phyloP scores from a whole-genome alignment of 2,797 vertebrate species.

The Lophotriccus pileatus region DNA sequence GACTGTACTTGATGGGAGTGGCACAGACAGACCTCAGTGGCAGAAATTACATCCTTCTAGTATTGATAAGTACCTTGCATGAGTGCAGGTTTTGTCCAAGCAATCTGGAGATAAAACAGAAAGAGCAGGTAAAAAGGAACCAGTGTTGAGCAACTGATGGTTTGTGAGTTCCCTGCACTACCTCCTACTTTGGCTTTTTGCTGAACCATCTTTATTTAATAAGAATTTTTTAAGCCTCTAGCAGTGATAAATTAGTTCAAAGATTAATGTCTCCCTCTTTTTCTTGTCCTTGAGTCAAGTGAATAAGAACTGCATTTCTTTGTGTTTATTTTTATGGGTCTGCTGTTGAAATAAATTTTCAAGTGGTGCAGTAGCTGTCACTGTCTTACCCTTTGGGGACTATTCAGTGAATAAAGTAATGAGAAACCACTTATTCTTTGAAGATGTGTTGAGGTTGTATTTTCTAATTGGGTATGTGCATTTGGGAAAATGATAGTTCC shows the following conservation, averaged over 20 bases:
- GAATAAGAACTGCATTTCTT: background rate
- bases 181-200: background rate
- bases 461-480: background rate
- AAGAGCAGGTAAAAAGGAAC: background rate
- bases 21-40: background rate
- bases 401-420: background rate
- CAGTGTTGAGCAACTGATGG: background rate
- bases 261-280: background rate
- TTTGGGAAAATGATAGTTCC: background rate
- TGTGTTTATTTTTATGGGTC: background rate
- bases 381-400: background rate
- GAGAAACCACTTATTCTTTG: background rate
- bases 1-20: background rate
- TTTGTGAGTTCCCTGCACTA: background rate
- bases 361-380: background rate
- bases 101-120: background rate
- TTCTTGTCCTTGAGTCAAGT: background rate
- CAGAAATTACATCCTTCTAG: background rate
- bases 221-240: background rate
- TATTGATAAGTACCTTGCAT: background rate
- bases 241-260: background rate
- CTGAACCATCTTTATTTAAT: background rate
- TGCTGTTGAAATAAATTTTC: background rate
- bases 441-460: background rate
- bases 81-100: rapidly evolving